A percentile compares a stretch with the other conserved stretches of the same genome.
Evolutionary conservation across 2,888 invertebrate genomes (phyloP).

Genomic region (Cheilosia urbana): DNA sequence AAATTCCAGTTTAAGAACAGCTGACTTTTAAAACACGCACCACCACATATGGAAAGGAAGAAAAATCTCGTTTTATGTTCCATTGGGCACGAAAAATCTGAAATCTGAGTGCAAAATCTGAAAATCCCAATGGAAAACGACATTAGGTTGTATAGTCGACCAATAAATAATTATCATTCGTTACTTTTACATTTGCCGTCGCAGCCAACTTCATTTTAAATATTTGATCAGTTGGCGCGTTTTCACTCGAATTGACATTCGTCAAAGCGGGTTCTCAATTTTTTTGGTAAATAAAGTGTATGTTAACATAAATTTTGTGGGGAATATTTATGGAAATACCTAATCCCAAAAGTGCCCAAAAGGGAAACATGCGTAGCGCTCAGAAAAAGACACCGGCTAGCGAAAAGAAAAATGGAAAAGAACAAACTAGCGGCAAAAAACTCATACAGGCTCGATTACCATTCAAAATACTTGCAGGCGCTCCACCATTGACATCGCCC

Average conservation of each 20-base stretch:
- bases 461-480: slow-evolving; percentile 85
- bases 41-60: too few relatives aligned
- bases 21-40: too few relatives aligned
- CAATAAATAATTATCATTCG: not conserved
- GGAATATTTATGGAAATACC: slow-evolving; percentile 33
- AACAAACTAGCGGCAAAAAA: slow-evolving; percentile 84
- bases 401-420: slow-evolving; percentile 66
- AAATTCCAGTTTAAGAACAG: too few relatives aligned
- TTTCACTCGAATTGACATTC: slow-evolving; percentile 64
- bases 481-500: slow-evolving; percentile 65
- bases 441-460: slow-evolving; percentile 87
- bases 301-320: slow-evolving; percentile 38
- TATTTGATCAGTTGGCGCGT: slow-evolving; percentile 64
- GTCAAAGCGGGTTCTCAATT: slow-evolving; percentile 47
- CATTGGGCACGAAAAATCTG: too few relatives aligned
- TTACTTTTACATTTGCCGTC: not conserved
- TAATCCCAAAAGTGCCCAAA: slow-evolving; percentile 56
- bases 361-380: slow-evolving; percentile 60
- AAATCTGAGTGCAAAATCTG: too few relatives aligned
- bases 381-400: slow-evolving; percentile 77
- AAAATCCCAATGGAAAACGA: too few relatives aligned
- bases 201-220: slow-evolving; percentile 39
- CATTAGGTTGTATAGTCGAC: slow-evolving; percentile 1
- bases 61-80: too few relatives aligned
- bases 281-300: slow-evolving; percentile 66